phyloP scores from a whole-genome alignment of 2,888 invertebrate genomes.

The Pristionchus mayeri region DNA sequence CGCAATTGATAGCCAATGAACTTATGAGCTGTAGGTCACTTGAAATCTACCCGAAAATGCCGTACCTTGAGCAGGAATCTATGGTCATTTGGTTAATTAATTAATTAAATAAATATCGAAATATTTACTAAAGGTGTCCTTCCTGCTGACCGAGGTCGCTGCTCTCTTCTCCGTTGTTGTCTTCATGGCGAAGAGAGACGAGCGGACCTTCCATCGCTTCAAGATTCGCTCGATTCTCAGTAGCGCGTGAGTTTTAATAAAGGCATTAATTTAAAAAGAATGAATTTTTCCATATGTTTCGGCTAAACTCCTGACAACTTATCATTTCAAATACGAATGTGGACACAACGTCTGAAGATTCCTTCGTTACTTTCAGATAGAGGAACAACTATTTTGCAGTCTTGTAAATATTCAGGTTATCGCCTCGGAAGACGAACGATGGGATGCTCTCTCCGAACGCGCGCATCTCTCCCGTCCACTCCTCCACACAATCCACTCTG shows the following conservation, averaged over 20 bases:
- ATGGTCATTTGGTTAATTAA: neutral
- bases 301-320: no score
- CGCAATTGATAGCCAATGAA: no score
- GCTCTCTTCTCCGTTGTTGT: conserved; percentile 74
- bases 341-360: no score
- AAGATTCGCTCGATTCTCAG: conserved; percentile 62
- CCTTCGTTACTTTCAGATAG: no score
- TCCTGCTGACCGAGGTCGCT: conserved; percentile 72
- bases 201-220: conserved; percentile 74
- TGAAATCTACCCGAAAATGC: no score
- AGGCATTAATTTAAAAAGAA: no score
- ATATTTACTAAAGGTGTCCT: conserved; percentile 63
- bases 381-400: no score
- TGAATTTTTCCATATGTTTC: no score
- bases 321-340: no score
- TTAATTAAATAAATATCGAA: neutral
- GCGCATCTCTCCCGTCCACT: neutral
- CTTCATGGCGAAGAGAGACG: conserved; percentile 76
- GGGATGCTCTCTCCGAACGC: conserved; percentile 25
- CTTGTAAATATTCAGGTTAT: conserved; percentile 29
- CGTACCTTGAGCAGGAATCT: no score
- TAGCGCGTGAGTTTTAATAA: conserved; percentile 47
- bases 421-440: conserved; percentile 31
- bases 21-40: no score
- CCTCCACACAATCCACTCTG: conserved; percentile 49